These are phyloP conservation scores for Potamilus streckersoni DNA, from an alignment of 1,140 invertebrate species.

Conservation along the genomic window DNA sequence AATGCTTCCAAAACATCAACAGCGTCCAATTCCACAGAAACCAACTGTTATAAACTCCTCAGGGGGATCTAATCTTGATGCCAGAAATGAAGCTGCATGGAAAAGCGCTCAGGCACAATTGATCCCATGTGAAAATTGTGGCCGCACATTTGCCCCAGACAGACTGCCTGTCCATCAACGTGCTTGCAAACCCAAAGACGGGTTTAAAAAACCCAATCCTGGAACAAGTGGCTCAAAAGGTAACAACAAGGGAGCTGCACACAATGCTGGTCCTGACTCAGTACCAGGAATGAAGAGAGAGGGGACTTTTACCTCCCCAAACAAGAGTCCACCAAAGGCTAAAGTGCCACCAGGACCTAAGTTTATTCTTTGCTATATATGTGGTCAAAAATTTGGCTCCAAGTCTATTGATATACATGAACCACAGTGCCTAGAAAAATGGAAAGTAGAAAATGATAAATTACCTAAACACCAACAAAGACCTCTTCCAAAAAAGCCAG, in stretches of 20 bases:
- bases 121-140: constrained; percentile 77
- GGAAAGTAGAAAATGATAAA: constrained; percentile 77
- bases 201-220: neutral
- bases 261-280: neutral
- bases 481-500: constrained; percentile 74
- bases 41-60: constrained; percentile 68
- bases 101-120: constrained; percentile 71
- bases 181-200: constrained; percentile 69
- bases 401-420: constrained; percentile 79
- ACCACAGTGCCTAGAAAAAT: constrained; percentile 81
- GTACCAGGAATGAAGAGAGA: constrained; percentile 23
- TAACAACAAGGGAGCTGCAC: neutral
- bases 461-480: constrained; percentile 73
- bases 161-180: constrained; percentile 76
- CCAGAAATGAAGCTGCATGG: constrained; percentile 65
- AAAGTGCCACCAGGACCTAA: constrained; percentile 41
- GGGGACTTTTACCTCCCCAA: constrained; percentile 40
- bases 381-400: constrained; percentile 64
- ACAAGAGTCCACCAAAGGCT: constrained; percentile 20
- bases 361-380: constrained; percentile 68
- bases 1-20: constrained; percentile 73
- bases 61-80: constrained; percentile 53
- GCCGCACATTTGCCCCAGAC: constrained; percentile 79
- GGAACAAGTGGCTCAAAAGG: neutral
- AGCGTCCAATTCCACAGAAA: constrained; percentile 74